These are phyloP conservation scores for Malthinus flaveolus DNA, from an alignment of 2,888 invertebrate species.

Conservation along the genomic window DNA sequence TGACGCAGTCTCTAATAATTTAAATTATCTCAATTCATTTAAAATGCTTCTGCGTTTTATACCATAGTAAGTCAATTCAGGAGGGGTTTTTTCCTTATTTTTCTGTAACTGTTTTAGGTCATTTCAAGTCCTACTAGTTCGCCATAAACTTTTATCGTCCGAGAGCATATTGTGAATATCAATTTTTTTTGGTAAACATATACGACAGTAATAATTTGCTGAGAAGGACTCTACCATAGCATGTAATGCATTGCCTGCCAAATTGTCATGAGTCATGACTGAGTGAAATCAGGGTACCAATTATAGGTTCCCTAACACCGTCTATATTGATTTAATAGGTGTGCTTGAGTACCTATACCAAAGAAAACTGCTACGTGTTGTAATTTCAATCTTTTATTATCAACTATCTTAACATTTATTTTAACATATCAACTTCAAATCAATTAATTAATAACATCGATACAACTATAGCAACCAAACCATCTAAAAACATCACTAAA, in stretches of 20 bases:
- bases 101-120: too few species aligned
- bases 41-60: constrained; percentile 25
- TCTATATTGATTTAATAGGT: too few species aligned
- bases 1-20: constrained; percentile 24
- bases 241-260: constrained; percentile 23
- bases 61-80: too few species aligned
- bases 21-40: constrained; percentile 31
- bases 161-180: constrained; percentile 15
- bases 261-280: constrained; percentile 28
- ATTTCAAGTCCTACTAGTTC: constrained; percentile 9
- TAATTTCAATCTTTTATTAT: too few species aligned
- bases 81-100: too few species aligned
- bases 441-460: too few species aligned
- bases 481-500: too few species aligned
- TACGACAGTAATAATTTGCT: constrained; percentile 30
- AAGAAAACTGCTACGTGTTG: too few species aligned
- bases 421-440: too few species aligned
- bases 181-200: constrained; percentile 27
- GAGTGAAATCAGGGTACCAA: constrained; percentile 24
- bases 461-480: too few species aligned
- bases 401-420: too few species aligned
- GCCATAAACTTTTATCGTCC: background rate
- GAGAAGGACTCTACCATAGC: constrained; percentile 32
- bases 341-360: too few species aligned
- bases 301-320: constrained; percentile 6